A percentile compares a stretch with the other conserved stretches of the same genome.
Conservation (phyloP, 2,888 invertebrate genomes). For the Brachynemurus nebulosus region DNA sequence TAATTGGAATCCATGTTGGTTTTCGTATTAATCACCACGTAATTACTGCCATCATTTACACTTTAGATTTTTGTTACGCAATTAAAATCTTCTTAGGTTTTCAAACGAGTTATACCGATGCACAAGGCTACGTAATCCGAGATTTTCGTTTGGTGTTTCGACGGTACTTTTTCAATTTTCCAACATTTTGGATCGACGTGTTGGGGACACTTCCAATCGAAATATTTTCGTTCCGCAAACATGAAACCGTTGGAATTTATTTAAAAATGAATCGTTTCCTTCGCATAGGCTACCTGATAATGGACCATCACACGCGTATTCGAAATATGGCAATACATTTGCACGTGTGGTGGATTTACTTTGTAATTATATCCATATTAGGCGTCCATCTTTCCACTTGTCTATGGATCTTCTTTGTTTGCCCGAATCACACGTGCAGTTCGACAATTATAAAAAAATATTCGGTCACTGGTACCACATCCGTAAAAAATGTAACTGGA, state of each 20-base stretch:
- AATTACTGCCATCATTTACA: not conserved
- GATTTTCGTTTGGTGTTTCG: conserved; percentile 14
- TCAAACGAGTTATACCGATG: conserved; percentile 18
- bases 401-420: conserved; percentile 9
- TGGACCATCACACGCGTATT: conserved; percentile 14
- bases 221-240: conserved; percentile 4
- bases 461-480: no score
- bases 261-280: conserved; percentile 7
- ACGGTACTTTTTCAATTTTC: conserved; percentile 14
- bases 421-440: no score
- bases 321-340: conserved; percentile 14
- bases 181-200: conserved; percentile 18
- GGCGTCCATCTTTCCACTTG: conserved; percentile 11
- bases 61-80: conserved; percentile 15
- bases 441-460: no score
- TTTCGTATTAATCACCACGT: no score
- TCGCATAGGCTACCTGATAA: conserved; percentile 13
- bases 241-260: not conserved
- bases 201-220: conserved; percentile 19
- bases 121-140: conserved; percentile 16
- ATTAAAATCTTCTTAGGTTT: conserved; percentile 17
- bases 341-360: conserved; percentile 18
- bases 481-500: no score
- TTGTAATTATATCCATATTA: conserved; percentile 11
- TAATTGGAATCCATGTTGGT: no score